Evolutionary conservation across 2,888 invertebrate species (phyloP).

Genomic region (Ormia ochracea): DNA sequence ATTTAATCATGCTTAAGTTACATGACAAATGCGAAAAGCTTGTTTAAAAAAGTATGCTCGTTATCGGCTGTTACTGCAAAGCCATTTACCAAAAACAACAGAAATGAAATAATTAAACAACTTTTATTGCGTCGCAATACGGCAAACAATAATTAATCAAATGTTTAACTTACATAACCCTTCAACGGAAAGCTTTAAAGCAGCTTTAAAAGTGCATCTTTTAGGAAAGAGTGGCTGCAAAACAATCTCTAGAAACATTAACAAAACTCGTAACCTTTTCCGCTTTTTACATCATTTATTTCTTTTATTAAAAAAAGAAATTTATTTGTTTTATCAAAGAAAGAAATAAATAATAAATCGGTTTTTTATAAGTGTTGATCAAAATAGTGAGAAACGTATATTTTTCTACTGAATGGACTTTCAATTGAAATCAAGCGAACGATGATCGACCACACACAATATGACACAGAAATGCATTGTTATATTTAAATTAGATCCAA

Average conservation of each 20-base stretch:
- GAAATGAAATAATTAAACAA: neutral
- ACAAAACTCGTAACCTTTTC: conserved; percentile 5
- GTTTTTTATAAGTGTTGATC: conserved; percentile 6
- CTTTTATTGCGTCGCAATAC: neutral
- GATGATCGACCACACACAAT: conserved; percentile 14
- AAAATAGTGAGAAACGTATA: neutral
- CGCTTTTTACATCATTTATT: neutral
- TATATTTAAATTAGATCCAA: conserved; percentile 30
- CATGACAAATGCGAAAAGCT: neutral
- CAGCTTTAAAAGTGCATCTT: neutral
- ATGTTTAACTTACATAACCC: neutral
- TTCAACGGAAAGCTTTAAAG: neutral
- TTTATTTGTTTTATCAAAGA: neutral
- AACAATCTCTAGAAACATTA: neutral
- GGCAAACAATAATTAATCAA: neutral
- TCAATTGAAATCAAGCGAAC: neutral
- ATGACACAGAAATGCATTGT: neutral
- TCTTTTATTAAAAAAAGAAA: neutral
- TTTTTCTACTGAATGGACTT: neutral
- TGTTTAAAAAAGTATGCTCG: neutral
- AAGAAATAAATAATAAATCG: neutral
- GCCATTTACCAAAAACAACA: neutral
- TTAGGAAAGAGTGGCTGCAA: neutral
- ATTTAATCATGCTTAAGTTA: neutral
- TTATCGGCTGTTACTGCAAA: neutral